Conservation (phyloP, 2,888 invertebrate species). For the Scaeva pyrastri region DNA sequence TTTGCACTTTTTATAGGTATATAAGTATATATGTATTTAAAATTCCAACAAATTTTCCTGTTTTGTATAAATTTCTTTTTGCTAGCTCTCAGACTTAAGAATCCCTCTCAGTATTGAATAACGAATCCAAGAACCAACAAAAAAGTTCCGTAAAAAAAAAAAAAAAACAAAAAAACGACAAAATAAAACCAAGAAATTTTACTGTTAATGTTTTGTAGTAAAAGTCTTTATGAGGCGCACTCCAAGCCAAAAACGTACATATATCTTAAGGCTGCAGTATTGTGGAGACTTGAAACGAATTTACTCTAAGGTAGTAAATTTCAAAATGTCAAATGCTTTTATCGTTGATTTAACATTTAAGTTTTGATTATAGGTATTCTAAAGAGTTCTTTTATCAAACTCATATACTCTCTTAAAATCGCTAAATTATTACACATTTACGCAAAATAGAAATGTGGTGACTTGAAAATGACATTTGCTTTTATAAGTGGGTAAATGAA, state of each 20-base stretch:
- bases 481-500: background rate
- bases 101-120: background rate
- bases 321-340: constrained; percentile 50
- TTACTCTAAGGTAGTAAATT: constrained; percentile 15
- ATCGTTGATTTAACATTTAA: constrained; percentile 51
- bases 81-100: background rate
- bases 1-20: constrained; percentile 18
- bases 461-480: background rate
- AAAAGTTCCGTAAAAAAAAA: background rate
- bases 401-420: background rate
- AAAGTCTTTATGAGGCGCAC: constrained; percentile 38
- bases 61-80: background rate
- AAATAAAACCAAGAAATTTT: background rate
- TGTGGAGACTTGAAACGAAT: constrained; percentile 13
- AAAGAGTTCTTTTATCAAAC: constrained; percentile 2
- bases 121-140: constrained; percentile 6
- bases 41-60: constrained; percentile 46
- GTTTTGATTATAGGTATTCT: constrained; percentile 50
- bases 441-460: background rate
- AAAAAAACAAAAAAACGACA: background rate
- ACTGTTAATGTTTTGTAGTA: constrained; percentile 39
- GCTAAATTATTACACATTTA: background rate
- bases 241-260: constrained; percentile 10
- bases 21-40: background rate
- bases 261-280: constrained; percentile 15